phyloP scores from a whole-genome alignment of 1,140 invertebrate genomes.

The Sitodiplosis mosellana region DNA sequence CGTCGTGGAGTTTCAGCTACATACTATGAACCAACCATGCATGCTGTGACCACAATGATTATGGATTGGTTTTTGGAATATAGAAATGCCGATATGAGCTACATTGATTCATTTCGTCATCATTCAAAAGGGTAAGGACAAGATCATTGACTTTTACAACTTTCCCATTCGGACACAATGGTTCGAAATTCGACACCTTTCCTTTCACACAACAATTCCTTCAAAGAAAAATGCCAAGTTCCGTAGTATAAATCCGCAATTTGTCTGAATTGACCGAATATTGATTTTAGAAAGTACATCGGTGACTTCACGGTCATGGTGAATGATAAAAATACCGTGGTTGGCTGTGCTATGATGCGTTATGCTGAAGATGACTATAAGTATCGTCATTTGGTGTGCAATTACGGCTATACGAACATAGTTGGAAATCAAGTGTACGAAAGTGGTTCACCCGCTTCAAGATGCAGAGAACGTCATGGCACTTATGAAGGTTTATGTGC shows the following conservation, averaged over 20 bases:
- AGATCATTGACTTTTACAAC: no score
- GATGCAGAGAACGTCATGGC: conserved; percentile 15
- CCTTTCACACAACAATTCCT: no score
- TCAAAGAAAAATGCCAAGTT: no score
- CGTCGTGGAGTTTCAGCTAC: not conserved
- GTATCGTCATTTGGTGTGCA: no score
- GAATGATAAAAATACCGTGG: not conserved
- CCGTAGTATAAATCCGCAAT: no score
- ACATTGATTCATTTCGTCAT: not conserved
- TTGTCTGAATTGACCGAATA: no score
- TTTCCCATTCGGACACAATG: no score
- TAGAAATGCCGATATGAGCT: not conserved
- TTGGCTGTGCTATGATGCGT: not conserved
- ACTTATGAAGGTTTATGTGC: conserved; percentile 14
- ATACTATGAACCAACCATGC: not conserved
- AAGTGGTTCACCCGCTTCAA: conserved; percentile 6
- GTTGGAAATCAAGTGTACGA: conserved; percentile 14
- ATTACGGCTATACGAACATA: conserved; percentile 16
- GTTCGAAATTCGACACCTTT: no score
- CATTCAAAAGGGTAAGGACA: not conserved
- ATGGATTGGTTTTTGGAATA: not conserved
- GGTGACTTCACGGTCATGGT: not conserved
- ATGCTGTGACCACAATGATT: no score
- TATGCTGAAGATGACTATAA: conserved; percentile 3
- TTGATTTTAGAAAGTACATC: no score